A percentile compares a stretch with the other conserved stretches of the same genome.
phyloP scores from a whole-genome alignment of 1,140 invertebrate genomes.

The Maconellicoccus hirsutus region DNA sequence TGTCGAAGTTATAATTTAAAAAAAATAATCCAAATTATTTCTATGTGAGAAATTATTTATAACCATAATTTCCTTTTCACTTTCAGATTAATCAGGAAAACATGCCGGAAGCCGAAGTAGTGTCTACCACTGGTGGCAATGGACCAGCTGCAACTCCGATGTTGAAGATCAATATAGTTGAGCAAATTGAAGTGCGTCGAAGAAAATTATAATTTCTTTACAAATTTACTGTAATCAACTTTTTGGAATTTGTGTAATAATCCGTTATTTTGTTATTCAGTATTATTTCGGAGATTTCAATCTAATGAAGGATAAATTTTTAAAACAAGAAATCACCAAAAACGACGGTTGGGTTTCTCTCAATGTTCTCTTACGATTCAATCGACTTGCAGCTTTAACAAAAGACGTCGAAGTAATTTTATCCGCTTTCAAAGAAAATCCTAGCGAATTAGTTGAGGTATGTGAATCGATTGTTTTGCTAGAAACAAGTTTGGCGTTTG shows the following conservation, averaged over 20 bases:
- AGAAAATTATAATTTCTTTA: too few species aligned
- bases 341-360: constrained; percentile 86
- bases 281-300: constrained; percentile 81
- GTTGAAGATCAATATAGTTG: constrained; percentile 24
- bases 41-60: too few species aligned
- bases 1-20: too few species aligned
- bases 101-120: not conserved
- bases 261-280: constrained; percentile 37
- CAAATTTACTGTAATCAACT: not conserved
- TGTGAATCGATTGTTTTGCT: not conserved
- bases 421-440: constrained; percentile 60
- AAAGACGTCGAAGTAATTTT: constrained; percentile 57
- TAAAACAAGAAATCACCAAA: constrained; percentile 66
- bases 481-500: not conserved
- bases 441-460: constrained; percentile 29
- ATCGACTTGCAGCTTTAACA: constrained; percentile 62
- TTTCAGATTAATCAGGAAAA: too few species aligned
- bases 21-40: too few species aligned
- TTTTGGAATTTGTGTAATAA: constrained; percentile 12
- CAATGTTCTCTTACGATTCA: constrained; percentile 74
- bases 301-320: constrained; percentile 77
- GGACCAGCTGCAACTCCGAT: not conserved
- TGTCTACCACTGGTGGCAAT: not conserved
- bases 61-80: too few species aligned
- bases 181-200: constrained; percentile 23